Evolutionary conservation across 2,888 invertebrate species (phyloP), one percentile per base, ranked within the genome.

Genomic region (Sinhomidia bicolor): DNA sequence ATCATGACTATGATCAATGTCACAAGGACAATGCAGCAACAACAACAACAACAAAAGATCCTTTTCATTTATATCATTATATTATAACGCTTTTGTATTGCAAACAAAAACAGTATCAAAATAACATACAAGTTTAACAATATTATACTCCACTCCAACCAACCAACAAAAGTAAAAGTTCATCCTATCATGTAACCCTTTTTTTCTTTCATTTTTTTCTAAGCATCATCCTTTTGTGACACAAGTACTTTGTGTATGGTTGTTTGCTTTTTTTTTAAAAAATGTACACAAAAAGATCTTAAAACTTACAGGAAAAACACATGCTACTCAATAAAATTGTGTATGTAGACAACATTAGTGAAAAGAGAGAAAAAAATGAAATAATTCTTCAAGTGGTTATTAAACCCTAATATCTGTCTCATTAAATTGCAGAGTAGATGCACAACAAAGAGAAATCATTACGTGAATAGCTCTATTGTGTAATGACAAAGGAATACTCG

Each of bases 331-430:
- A 68, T 36, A 29, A n/a, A 9, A 3, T 60, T 23, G 26, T 60
- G 20, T 9, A n/a, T n/a, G 23, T 10, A 23, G 26, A n/a, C n/a
- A n/a, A n/a, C n/a, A n/a, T n/a, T n/a, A n/a, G n/a, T n/a, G n/a
- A 36, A 14, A n/a, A 29, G 29, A 32, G 62, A 62, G 12, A 29
- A 62, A 29, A 71, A 68, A 68, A 68, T 36, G n/a, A 17, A 41
- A 74, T 23, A 76, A 29, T 79, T 79, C 36, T 36, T 79, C 54
- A 79, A 79, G 78, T 57, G 54, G 54, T 78, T 54, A 79, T 79
- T 79, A 79, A 79, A 79, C 78, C 54, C 57, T 79, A 54, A 79
- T 79, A 79, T 79, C 78, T 79, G 78, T 79, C 78, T 79, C 78
- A 79, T 79, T 79, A 79, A 79, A 79, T 79, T 76, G 74, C n/a